Evolutionary conservation across 1,140 invertebrate genomes (phyloP), one percentile per base, ranked within the genome.

Genomic region (Pentalonia nigronervosa): DNA sequence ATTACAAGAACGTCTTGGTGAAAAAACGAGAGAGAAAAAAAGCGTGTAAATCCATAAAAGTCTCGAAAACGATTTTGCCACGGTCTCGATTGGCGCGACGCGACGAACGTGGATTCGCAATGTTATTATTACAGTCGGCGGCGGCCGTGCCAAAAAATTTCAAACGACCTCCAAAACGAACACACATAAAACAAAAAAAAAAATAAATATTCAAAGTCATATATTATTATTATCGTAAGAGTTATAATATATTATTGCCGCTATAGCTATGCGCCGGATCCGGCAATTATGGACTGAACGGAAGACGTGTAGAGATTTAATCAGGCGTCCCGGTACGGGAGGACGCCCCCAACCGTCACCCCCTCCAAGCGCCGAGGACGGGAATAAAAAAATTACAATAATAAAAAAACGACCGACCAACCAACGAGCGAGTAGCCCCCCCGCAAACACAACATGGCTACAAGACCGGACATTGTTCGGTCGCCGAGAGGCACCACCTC

Each of bases 71-170:
- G 34, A 83, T 36, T 47, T 47, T 25, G 6, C 14, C 1, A 41
- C 41, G 21, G 8, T 86, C 2, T 47, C 41, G 11, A 45, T 25
- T 25, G 7, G 23, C 23, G 23, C 41, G 83, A 30, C 41, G 25
- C 83, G 83, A 45, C 41, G 9, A 45, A 45, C 7, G 14, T 17
- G 30, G 8, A 36, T 36, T 34, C 34, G 34, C n/a, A 36, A 81
- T 81, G 34, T 21, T 30, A n/a, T 48, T 30, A 34, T 89, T 56
- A 89, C 48, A 34, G 53, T 89, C 87, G 25, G 88, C 36, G 89
- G 53, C 25, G 89, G 56, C 89, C 89, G 89, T 90, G 89, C 89
- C 89, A 90, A 90, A 60, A 90, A 34, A 41, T 2, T 47, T 90
- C 56, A 67, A 90, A n/a, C 89, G 53, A 36, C 53, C 89, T 67